Evolutionary conservation across 2,113 vertebrate genomes (phyloP), one percentile per base, ranked within the genome.

Genomic region (Synodontis membranacea): DNA sequence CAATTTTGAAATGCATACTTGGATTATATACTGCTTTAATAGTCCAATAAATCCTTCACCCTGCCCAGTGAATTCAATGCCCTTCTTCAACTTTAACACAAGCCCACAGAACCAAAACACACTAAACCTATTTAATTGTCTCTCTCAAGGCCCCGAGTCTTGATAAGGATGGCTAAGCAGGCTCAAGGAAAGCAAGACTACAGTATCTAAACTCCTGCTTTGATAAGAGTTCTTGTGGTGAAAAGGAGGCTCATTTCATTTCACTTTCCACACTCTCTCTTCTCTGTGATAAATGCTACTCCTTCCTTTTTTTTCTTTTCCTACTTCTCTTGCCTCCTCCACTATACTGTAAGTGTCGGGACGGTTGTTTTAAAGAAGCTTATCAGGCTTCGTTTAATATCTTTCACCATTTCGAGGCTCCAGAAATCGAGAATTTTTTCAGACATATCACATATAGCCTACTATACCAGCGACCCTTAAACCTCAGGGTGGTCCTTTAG

Each of bases 131-230:
- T 72, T 87, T 89, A 91, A 90, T 91, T 91, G 88, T 70, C 68
- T 88, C 70, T 83, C 74, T 88, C 82, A 79, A 62, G 89, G 88
- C 89, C 80, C 74, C 9, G 48, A 86, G 78, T 88, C 76, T 42
- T 87, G 86, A 91, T 88, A 90, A 88, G 39, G 83, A 85, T 64
- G 86, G 87, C 86, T 91, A 86, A 90, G 88, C 89, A 89, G 76
- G 86, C 84, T 31, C 72, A 54, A 42, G 76, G 21, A 86, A 42
- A 50, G 50, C 28, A 72, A 66, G 56, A 60, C 60, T 86, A n/a
- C n/a, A n/a, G n/a, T n/a, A 76, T 78, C 78, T 81, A 46, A 48
- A 31, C 37, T 23, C 82, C 62, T 66, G 64, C 88, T 84, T 83
- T 78, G 83, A 89, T 11, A 31, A 80, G 42, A 37, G 64, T 42